Percentiles rank a stretch among this genome's conserved stretches.
These are phyloP conservation scores for Phortica variegata DNA, from an alignment of 1,140 invertebrate genomes.

Conservation along the genomic window DNA sequence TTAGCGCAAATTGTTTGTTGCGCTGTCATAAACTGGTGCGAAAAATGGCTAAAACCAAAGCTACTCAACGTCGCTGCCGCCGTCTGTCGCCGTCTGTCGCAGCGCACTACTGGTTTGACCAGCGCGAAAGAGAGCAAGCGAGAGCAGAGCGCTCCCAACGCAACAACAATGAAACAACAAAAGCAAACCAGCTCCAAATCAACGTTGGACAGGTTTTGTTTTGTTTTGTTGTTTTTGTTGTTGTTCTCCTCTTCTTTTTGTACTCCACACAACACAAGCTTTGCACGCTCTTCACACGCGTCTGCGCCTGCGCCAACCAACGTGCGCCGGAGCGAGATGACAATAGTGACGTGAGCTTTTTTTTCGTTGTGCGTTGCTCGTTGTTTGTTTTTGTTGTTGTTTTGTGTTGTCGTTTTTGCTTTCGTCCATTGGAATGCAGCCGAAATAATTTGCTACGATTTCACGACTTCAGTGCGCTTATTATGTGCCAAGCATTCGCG, in stretches of 20 bases:
- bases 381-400: no score
- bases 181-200: slow-evolving; percentile 8
- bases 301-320: slow-evolving; percentile 34
- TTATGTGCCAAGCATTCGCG: slow-evolving; percentile 32
- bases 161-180: slow-evolving; percentile 4
- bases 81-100: slow-evolving; percentile 17
- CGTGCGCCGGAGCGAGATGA: slow-evolving; percentile 24
- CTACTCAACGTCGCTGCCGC: no score
- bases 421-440: slow-evolving; percentile 32
- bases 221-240: no score
- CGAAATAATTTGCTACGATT: slow-evolving; percentile 13
- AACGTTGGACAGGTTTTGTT: background rate
- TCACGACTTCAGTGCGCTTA: slow-evolving; percentile 17
- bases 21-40: slow-evolving; percentile 55
- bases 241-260: no score
- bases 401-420: background rate
- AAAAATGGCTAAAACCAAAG: slow-evolving; percentile 40
- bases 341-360: slow-evolving; percentile 6
- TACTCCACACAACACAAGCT: slow-evolving; percentile 4
- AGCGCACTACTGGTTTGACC: slow-evolving; percentile 7
- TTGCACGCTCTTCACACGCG: no score
- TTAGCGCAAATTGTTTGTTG: slow-evolving; percentile 55
- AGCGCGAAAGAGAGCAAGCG: no score
- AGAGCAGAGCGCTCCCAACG: slow-evolving; percentile 9
- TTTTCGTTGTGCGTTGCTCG: no score